Base-by-base conservation (phyloP, 2,113 vertebrate species). In the Hirundichthys speculiger region DNA sequence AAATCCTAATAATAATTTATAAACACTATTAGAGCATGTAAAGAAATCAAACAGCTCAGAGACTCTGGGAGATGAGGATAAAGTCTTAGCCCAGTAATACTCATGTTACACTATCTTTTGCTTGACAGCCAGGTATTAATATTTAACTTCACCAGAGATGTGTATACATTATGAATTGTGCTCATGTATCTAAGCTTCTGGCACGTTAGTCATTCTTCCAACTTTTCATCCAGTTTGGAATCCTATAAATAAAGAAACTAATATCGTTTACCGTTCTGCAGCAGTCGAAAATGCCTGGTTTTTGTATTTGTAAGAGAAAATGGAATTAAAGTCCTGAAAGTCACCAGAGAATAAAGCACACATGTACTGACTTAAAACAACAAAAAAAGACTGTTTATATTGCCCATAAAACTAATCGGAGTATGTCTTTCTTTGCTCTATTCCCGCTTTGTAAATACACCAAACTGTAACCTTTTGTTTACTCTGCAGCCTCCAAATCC, bases 121-220 rank as follows among this genome's bases (percentile, higher is more conserved):
- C 52, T 47, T 43, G 27, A 63, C 22, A 21, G n/a, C 20, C 41
- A 2, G 24, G 34, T 11, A 68, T 68, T 3, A 63, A 75, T 62
- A 53, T 76, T 66, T 80, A 24, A 77, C 70, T 25, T 9, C 34
- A 16, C 16, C 27, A 21, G 40, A 15, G 30, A 48, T 49, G 4
- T 50, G 30, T 22, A 68, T 78, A 8, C 69, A 86, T 84, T 74
- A 79, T 82, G 69, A 43, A 25, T 67, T 27, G 30, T 42, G 22
- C 62, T 51, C 52, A 34, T 51, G 21, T 18, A 77, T 64, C 59
- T 50, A 68, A 54, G 51, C 22, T 24, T 75, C 68, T 39, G 43
- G 47, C 52, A 40, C 56, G 24, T 18, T 13, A 67, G 24, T 34
- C 42, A 1, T 30, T 50, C 43, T 48, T 27, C 27, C 38, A 47